A percentile compares a stretch with the other conserved stretches of the same genome.
phyloP scores from a whole-genome alignment of 2,888 invertebrate species.

The Mythimna ferrago region DNA sequence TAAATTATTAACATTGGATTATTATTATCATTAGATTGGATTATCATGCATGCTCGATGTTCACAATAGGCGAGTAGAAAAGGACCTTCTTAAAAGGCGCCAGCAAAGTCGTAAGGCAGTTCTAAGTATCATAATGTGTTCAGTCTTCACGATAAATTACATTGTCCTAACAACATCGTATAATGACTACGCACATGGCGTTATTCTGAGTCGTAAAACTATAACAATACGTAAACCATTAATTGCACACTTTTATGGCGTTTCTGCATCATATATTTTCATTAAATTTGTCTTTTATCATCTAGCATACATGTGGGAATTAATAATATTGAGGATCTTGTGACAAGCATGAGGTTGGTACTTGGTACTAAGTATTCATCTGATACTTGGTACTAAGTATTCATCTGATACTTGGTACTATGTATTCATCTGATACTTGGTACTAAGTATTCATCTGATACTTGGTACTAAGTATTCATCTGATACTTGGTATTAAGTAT shows the following conservation, averaged over 20 bases:
- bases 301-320: background rate
- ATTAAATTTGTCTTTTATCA: constrained; percentile 28
- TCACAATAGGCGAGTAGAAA: too few relatives aligned
- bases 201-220: constrained; percentile 16
- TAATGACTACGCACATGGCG: background rate
- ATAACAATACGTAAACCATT: constrained; percentile 26
- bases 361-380: too few relatives aligned
- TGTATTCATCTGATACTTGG: too few relatives aligned
- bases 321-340: background rate
- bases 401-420: too few relatives aligned
- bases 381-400: too few relatives aligned
- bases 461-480: too few relatives aligned
- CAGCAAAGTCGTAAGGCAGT: background rate
- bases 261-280: constrained; percentile 25
- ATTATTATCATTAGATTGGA: too few relatives aligned
- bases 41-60: too few relatives aligned
- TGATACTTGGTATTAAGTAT: too few relatives aligned
- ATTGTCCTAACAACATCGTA: background rate
- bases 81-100: background rate
- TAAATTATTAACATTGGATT: too few relatives aligned
- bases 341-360: background rate
- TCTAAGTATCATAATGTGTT: background rate
- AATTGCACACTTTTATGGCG: constrained; percentile 20
- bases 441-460: too few relatives aligned
- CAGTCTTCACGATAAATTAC: background rate